Evolutionary conservation across 2,113 vertebrate genomes (phyloP).

Genomic region (Amphiprion ocellaris): DNA sequence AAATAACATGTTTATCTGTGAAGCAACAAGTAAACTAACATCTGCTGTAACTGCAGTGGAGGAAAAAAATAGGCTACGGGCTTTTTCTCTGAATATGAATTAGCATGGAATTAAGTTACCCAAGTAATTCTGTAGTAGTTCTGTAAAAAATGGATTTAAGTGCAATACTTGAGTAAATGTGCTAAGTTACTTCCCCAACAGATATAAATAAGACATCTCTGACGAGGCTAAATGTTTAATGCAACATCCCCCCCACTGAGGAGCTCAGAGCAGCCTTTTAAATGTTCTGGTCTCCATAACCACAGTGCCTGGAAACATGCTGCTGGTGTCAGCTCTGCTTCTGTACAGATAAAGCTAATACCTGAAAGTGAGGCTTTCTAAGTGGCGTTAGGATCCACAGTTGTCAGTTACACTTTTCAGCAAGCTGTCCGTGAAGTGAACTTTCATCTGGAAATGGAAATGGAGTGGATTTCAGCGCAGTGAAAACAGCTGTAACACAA

Average conservation of each 20-base stretch:
- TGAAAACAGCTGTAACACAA: conserved; percentile 1
- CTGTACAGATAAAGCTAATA: not conserved
- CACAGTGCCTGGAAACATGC: conserved; percentile 35
- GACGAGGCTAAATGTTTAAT: conserved; percentile 55
- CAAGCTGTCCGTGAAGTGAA: not conserved
- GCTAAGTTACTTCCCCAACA: not conserved
- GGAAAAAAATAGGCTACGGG: too few species aligned
- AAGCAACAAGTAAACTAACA: too few species aligned
- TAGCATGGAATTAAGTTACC: not conserved
- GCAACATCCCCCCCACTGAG: conserved; percentile 52
- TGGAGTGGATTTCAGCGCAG: conserved; percentile 18
- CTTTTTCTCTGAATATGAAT: not conserved
- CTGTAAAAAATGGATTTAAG: not conserved
- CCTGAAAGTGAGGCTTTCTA: not conserved
- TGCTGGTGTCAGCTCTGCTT: conserved; percentile 6
- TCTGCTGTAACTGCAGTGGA: too few species aligned
- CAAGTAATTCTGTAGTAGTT: not conserved
- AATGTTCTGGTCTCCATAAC: conserved; percentile 62
- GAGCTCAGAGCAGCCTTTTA: conserved; percentile 26
- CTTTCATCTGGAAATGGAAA: conserved; percentile 15
- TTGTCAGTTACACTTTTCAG: not conserved
- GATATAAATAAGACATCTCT: conserved; percentile 14
- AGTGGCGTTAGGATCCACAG: not conserved
- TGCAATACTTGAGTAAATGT: not conserved
- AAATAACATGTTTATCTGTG: too few species aligned